Evolutionary conservation across 2,888 invertebrate species (phyloP), one percentile per base, ranked within the genome.

Genomic region (Rotaria macrura): DNA sequence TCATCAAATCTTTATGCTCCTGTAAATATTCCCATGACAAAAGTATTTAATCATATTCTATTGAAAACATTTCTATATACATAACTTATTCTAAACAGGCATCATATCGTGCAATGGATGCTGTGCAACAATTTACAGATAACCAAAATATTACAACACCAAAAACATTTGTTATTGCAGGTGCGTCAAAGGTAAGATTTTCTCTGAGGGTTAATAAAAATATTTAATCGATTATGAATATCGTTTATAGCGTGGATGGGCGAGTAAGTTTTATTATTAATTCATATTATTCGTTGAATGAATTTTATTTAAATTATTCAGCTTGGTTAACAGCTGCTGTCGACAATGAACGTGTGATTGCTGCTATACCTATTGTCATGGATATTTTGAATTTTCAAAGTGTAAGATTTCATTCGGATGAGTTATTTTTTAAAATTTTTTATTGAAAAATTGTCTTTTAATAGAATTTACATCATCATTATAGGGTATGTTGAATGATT

Each of bases 21-120:
- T 20, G 87, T 89, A n/a, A 87, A 89, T n/a, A 87, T 89, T 87
- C 89, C 89, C 20, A 89, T 89, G 89, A 89, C 89, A 17, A 89
- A 89, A 88, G 89, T 74, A 57, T 79, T 40, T 4, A 23, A 29
- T 12, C 17, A n/a, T 38, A 40, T 14, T 79, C n/a, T 14, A 43
- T 12, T 43, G n/a, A 43, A 17, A 49, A 17, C 17, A 49, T 49
- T 9, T 49, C 17, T 49, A 10, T n/a, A n/a, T 47, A 47, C 49
- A 49, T 49, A 29, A 38, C 25, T 43, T 43, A 29, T 25, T 52
- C 17, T 5, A 52, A 23, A 20, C 34, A 65, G 65, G 65, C 65
- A n/a, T 79, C 86, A 34, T 84, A 84, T n/a, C 84, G 57, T 43
- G 86, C 84, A 25, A 86, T 86, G 86, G 86, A 84, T 40, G 49